A percentile compares a stretch with the other conserved stretches of the same genome.
These are phyloP conservation scores for Delia radicum DNA, from an alignment of 1,140 invertebrate species.

Conservation along the genomic window DNA sequence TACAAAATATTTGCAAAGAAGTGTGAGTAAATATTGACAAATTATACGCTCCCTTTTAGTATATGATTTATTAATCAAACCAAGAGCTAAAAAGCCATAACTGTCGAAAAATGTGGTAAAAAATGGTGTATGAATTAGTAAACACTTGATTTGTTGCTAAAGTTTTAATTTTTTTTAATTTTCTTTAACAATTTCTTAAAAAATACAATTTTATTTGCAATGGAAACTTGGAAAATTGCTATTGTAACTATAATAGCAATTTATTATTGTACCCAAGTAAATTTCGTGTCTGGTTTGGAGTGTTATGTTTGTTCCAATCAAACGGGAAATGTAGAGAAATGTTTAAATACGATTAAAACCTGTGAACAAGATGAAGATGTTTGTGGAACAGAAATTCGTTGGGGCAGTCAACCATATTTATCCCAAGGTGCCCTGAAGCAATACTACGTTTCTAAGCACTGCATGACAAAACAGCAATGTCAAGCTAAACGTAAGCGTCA, in stretches of 20 bases:
- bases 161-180: not conserved
- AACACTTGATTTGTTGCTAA: not conserved
- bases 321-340: slow-evolving; percentile 91
- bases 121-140: too few relatives aligned
- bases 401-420: slow-evolving; percentile 95
- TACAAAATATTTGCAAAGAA: too few relatives aligned
- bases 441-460: slow-evolving; percentile 90
- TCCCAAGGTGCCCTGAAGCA: slow-evolving; percentile 89
- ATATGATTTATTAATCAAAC: too few relatives aligned
- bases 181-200: not conserved
- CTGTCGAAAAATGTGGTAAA: too few relatives aligned
- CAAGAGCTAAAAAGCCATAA: too few relatives aligned
- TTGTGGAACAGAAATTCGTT: slow-evolving; percentile 85
- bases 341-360: slow-evolving; percentile 85
- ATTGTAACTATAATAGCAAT: slow-evolving; percentile 20
- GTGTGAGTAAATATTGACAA: too few relatives aligned
- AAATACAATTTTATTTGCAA: not conserved
- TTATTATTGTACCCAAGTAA: slow-evolving; percentile 33
- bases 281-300: slow-evolving; percentile 72
- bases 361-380: slow-evolving; percentile 84
- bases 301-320: slow-evolving; percentile 94
- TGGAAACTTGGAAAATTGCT: slow-evolving; percentile 29
- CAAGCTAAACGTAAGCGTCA: slow-evolving; percentile 66
- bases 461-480: slow-evolving; percentile 81
- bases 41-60: too few relatives aligned